phyloP scores from a whole-genome alignment of 1,140 invertebrate species.

The Drosophila bocki region DNA sequence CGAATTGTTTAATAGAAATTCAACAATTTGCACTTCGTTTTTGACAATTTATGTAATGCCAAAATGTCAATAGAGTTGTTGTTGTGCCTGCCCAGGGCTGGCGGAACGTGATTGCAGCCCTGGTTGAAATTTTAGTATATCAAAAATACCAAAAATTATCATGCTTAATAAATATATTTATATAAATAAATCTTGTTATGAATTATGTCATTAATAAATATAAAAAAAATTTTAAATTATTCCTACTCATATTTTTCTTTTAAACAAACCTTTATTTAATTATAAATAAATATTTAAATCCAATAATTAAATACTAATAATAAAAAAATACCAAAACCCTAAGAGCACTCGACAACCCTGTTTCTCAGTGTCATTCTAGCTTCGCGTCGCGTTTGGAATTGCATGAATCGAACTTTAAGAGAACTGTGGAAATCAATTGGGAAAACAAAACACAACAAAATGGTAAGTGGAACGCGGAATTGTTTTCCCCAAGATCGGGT shows the following conservation, averaged over 20 bases:
- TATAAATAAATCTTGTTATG: too few species aligned
- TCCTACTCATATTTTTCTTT: too few species aligned
- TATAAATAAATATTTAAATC: background rate
- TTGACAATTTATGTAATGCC: conserved; percentile 80
- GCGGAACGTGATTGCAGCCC: background rate
- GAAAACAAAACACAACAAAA: conserved; percentile 57
- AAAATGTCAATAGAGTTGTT: conserved; percentile 68
- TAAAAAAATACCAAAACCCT: background rate
- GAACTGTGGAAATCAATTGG: conserved; percentile 43
- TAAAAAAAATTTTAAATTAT: too few species aligned
- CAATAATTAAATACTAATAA: background rate
- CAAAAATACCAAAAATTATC: too few species aligned
- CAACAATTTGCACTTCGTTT: conserved; percentile 62
- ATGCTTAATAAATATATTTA: too few species aligned
- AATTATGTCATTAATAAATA: too few species aligned
- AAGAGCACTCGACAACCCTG: background rate
- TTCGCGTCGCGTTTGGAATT: conserved; percentile 53
- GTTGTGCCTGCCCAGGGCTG: conserved; percentile 40
- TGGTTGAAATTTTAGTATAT: background rate
- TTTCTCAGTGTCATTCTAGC: background rate
- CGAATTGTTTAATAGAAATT: conserved; percentile 45
- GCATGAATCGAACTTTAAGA: conserved; percentile 38
- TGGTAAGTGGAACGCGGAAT: conserved; percentile 53
- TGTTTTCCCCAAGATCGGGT: background rate
- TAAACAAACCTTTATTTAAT: background rate